phyloP scores from a whole-genome alignment of 2,888 invertebrate genomes.

The Coleophora deauratella region DNA sequence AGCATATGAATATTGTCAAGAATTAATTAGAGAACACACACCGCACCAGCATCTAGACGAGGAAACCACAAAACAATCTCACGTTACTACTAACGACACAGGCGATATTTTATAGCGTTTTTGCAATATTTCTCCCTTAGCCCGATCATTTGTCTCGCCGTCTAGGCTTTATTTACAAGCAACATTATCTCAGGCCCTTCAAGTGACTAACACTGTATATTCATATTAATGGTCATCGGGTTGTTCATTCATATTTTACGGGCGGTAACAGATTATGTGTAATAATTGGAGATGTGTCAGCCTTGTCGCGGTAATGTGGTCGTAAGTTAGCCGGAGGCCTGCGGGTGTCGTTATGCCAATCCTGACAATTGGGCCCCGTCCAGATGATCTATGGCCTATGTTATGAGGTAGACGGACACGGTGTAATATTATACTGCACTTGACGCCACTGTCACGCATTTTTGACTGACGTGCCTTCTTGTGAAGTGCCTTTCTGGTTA shows the following conservation, averaged over 20 bases:
- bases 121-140: constrained; percentile 61
- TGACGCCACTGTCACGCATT: too few relatives aligned
- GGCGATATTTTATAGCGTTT: constrained; percentile 53
- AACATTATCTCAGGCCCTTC: constrained; percentile 63
- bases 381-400: constrained; percentile 53
- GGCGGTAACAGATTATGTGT: constrained; percentile 60
- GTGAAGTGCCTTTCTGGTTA: too few relatives aligned
- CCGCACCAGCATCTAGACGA: too few relatives aligned
- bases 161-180: constrained; percentile 60
- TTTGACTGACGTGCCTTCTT: too few relatives aligned
- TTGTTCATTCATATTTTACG: constrained; percentile 65
- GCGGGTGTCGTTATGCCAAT: constrained; percentile 66
- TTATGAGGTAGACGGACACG: constrained; percentile 37
- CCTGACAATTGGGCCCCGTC: constrained; percentile 51
- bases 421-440: too few relatives aligned
- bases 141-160: constrained; percentile 55
- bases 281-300: constrained; percentile 71
- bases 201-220: constrained; percentile 51
- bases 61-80: constrained; percentile 19
- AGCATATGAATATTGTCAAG: too few relatives aligned
- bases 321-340: constrained; percentile 58
- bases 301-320: constrained; percentile 63
- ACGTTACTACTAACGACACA: constrained; percentile 45
- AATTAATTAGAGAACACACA: too few relatives aligned
- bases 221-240: constrained; percentile 48